Evolutionary conservation across 2,797 vertebrate species (phyloP), one percentile per base, ranked within the genome.

Genomic region (Tenualosa ilisha): DNA sequence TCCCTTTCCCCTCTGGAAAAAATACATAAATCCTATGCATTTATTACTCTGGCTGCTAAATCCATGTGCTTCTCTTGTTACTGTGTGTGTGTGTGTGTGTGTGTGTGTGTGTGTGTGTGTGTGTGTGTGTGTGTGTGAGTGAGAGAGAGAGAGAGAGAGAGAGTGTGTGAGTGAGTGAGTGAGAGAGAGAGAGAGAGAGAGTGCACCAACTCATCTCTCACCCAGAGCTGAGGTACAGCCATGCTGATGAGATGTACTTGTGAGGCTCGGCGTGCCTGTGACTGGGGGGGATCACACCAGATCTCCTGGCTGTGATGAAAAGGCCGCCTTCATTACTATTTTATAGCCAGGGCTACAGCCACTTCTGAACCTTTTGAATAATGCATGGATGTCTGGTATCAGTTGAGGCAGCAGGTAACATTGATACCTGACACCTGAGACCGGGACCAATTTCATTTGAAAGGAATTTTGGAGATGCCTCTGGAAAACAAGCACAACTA

Each of bases 251-350:
- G 63, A 65, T 37, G 26, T 43, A 15, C 68, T 15, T 26, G 12
- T 40, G 72, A 22, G 37, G 6, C 72, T 37, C 31, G 43, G 72
- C 9, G 8, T 75, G 37, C 3, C 31, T 46, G 6, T 79, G 37
- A 17, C 6, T 46, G 72, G 22, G 40, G 31, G 65, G 13, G 81
- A 46, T 79, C 40, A 43, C 72, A 22, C 72, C 72, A 79, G 72
- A 79, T 43, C 7, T 79, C 72, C 72, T 79, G 72, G 40, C 72
- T 79, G 17, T 79, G 83, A 90, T 89, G 63, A 88, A 91, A 87
- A 90, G 82, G n/a, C 84, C 61, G 51, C 40, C 15, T 88, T 94
- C 91, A 94, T 94, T 83, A 90, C 88, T 95, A 82, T 92, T 95
- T 93, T 82, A 94, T 91, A 15, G 86, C 20, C 84, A 49, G 88